phyloP scores from a whole-genome alignment of 2,888 invertebrate species.

The Noctua janthe region DNA sequence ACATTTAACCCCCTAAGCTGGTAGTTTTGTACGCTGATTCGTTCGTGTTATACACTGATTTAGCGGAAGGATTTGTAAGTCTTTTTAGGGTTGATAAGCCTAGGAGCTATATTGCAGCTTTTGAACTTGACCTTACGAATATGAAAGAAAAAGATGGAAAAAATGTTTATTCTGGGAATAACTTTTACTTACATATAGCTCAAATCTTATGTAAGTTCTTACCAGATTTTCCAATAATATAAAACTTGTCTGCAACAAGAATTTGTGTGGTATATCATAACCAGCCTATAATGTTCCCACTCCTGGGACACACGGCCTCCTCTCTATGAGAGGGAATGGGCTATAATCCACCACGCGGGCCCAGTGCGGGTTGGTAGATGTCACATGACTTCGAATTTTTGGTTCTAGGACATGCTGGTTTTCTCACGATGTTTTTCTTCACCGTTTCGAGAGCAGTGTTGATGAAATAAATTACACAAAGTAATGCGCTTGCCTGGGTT shows the following conservation, averaged over 20 bases:
- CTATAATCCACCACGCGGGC: too few relatives aligned
- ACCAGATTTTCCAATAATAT: background rate
- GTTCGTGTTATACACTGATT: slow-evolving; percentile 50
- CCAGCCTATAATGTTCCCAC: too few relatives aligned
- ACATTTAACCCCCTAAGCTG: slow-evolving; percentile 60
- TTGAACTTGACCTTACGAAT: background rate
- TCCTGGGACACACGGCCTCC: too few relatives aligned
- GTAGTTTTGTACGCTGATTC: slow-evolving; percentile 59
- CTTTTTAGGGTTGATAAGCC: slow-evolving; percentile 3
- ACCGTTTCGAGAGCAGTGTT: too few relatives aligned
- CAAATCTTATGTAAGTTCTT: background rate
- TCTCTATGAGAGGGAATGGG: too few relatives aligned
- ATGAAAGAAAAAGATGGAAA: background rate
- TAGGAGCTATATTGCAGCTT: background rate
- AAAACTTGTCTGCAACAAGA: background rate
- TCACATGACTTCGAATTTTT: too few relatives aligned
- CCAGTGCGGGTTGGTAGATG: too few relatives aligned
- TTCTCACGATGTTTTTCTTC: too few relatives aligned
- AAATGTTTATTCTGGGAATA: background rate
- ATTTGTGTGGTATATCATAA: too few relatives aligned
- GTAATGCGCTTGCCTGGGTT: too few relatives aligned
- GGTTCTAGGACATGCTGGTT: too few relatives aligned
- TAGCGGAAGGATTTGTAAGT: slow-evolving; percentile 24
- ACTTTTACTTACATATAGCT: background rate
- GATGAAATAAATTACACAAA: too few relatives aligned